Percentiles rank a stretch among this genome's conserved stretches.
Conservation (phyloP, 2,113 vertebrate genomes). For the Esox niger region DNA sequence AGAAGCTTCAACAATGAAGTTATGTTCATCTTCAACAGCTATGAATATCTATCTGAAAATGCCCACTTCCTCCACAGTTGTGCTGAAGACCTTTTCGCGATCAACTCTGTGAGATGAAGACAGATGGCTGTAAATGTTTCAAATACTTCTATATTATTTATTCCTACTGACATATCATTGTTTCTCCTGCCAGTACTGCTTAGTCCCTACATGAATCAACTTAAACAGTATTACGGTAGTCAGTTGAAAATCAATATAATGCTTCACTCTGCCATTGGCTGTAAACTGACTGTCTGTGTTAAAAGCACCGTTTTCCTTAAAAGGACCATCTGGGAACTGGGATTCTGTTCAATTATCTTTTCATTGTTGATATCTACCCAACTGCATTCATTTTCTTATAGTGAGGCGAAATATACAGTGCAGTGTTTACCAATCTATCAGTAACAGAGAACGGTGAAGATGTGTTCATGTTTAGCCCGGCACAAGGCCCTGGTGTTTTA, state of each 20-base stretch:
- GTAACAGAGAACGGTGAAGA: conserved; percentile 6
- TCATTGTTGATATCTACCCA: background rate
- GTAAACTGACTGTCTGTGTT: background rate
- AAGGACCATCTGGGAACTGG: background rate
- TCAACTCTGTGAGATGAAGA: conserved; percentile 25
- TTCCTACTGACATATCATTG: conserved; percentile 28
- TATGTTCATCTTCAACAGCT: background rate
- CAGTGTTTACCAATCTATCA: conserved; percentile 36
- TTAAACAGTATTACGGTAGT: conserved; percentile 2
- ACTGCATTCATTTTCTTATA: background rate
- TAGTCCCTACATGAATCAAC: conserved; percentile 38
- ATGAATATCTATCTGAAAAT: conserved; percentile 14
- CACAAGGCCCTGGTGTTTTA: conserved; percentile 8
- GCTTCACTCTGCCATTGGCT: background rate
- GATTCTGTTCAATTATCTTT: background rate
- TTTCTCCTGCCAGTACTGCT: conserved; percentile 27
- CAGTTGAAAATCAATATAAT: conserved; percentile 40
- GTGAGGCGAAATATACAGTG: conserved; percentile 33
- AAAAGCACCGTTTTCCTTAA: background rate
- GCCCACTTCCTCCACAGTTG: background rate
- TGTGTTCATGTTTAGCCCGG: too few relatives aligned
- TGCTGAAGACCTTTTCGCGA: conserved; percentile 6
- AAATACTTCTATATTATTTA: conserved; percentile 27
- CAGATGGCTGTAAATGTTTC: conserved; percentile 36
- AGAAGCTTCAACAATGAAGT: background rate